Evolutionary conservation across 2,888 invertebrate species (phyloP), one percentile per base, ranked within the genome.

Genomic region (Hecatera dysodea): DNA sequence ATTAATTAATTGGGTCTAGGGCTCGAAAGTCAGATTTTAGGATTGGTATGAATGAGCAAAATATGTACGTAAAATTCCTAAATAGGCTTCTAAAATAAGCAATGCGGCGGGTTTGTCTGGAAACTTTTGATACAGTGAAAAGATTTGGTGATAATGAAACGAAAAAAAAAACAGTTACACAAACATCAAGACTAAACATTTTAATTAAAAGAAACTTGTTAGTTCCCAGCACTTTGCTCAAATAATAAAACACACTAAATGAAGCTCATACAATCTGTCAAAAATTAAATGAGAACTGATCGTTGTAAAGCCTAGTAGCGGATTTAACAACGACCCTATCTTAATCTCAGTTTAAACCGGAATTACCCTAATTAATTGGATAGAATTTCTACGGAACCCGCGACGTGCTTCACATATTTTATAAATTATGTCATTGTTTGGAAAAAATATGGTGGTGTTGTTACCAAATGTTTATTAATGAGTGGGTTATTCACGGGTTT

Each of bases 351-450:
- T 69, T 71, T 62, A 78, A 81, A 59, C 75, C 59, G 19, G 67
- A 80, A 59, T 84, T 83, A 78, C 81, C 79, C 72, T 78, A 86
- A 85, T 86, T 83, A 84, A 83, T 81, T 81, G 80, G 65, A 61
- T 42, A 66, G 81, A 83, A 76, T 78, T 76, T 75, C 36, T 79
- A 57, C 59, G 17, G 60, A 56, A 48, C 67, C 69, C 59, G 60
- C 12, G 33, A 63, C 63, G 63, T 64, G 63, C 29, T 33, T 1
- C 39, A 62, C 53, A 75, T 67, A 52, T 52, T 78, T 71, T 81
- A 48, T 39, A 48, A 74, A 48, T 33, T 63, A 55, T 24, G 27
- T 53, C 27, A 29, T 46, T 65, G 52, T 60, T 78, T 57, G 29
- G 3, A 56, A 64, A n/a, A 63, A 74, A 48, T 52, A 60, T 62